These are phyloP conservation scores for Nudaria mundana DNA, from an alignment of 2,888 invertebrate species.

Conservation along the genomic window DNA sequence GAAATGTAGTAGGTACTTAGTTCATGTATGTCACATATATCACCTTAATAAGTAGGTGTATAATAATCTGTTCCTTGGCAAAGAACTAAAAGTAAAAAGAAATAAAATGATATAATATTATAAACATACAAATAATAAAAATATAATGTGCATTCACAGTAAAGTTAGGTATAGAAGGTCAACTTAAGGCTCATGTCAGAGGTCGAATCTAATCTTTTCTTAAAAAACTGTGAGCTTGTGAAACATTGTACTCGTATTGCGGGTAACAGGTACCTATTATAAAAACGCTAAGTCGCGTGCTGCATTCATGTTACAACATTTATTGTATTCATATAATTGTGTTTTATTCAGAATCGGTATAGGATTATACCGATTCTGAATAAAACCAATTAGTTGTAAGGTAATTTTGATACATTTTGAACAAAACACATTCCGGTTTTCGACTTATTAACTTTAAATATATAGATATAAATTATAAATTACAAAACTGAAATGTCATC, in stretches of 20 bases:
- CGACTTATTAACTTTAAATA: no score
- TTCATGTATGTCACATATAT: no score
- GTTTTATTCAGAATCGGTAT: background rate
- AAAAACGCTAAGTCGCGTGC: constrained; percentile 44
- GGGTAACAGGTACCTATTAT: constrained; percentile 30
- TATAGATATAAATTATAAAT: no score
- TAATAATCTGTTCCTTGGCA: no score
- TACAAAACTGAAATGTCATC: no score
- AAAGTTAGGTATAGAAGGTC: constrained; percentile 26
- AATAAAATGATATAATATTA: background rate
- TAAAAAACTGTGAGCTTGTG: constrained; percentile 33
- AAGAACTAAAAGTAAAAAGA: background rate
- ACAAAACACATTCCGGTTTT: no score
- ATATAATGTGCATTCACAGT: background rate
- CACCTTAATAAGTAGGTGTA: no score
- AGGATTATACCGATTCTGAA: no score
- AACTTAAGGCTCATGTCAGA: constrained; percentile 20
- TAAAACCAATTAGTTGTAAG: no score
- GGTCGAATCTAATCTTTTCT: constrained; percentile 26
- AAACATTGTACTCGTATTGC: constrained; percentile 36
- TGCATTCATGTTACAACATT: constrained; percentile 32
- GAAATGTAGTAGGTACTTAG: no score
- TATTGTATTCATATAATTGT: constrained; percentile 18
- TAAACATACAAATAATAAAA: background rate
- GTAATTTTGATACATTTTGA: no score